Evolutionary conservation across 2,797 vertebrate species (phyloP), one percentile per base, ranked within the genome.

Genomic region (Platalea minor): DNA sequence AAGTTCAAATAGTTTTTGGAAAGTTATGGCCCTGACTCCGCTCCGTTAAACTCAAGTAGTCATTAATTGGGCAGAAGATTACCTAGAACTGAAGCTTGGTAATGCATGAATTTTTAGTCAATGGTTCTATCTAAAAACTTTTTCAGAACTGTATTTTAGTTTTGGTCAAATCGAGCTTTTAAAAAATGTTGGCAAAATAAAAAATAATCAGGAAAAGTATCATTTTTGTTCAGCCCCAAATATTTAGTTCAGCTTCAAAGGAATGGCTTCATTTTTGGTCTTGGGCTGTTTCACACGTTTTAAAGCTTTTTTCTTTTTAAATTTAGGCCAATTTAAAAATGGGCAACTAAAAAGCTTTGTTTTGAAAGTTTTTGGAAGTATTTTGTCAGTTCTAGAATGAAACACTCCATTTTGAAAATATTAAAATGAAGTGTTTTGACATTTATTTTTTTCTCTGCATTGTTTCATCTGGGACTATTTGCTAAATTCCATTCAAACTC

Each of bases 401-500:
- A 91, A 51, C 25, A 31, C 31, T 85, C 67, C 25, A 60, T 89
- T 93, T 70, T 60, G 39, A 91, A 95, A 89, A 84, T 35, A 77
- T 28, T 87, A 50, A 95, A 89, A 92, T 77, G 39, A 85, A 91
- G 25, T 74, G 51, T 91, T 96, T 94, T 92, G 86, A 85, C 69
- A 81, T 70, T 84, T 35, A 4, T 61, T 77, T 91, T 87, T 84
- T 85, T 11, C n/a, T 74, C 46, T 77, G 60, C 64, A 65, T 92
- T 96, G 68, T 96, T 94, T 94, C 70, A 95, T 92, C 56, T 31
- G 59, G 56, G 67, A 74, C 56, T 85, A 48, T 87, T 96, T 95
- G 59, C 78, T 93, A 79, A 89, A 92, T 93, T 93, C 81, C 41
- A 89, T 92, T 95, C 75, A 95, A 89, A 95, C 88, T 79, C 86